A percentile compares a stretch with the other conserved stretches of the same genome.
phyloP scores from a whole-genome alignment of 2,113 vertebrate genomes.

The Platichthys flesus region DNA sequence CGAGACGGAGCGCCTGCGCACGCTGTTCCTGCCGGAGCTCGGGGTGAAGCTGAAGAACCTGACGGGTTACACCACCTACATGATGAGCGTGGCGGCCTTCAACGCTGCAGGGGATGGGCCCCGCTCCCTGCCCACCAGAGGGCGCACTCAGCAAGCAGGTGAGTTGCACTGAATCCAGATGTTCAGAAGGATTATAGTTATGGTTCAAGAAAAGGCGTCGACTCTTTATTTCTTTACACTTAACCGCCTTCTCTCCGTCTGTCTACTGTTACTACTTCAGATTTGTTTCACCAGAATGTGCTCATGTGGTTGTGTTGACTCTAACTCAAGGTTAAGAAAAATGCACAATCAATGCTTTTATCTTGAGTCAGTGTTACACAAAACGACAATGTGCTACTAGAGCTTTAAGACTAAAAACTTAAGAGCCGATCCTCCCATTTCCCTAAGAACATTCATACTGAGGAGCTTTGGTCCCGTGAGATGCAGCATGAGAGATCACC shows the following conservation, averaged over 20 bases:
- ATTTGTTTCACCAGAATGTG: neutral
- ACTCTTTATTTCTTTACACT: neutral
- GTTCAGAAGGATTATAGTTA: neutral
- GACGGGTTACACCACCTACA: constrained; percentile 94
- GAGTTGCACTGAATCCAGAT: constrained; percentile 48
- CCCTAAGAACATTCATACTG: constrained; percentile 26
- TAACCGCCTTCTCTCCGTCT: neutral
- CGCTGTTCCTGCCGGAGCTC: constrained; percentile 91
- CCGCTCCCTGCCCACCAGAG: constrained; percentile 85
- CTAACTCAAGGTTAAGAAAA: neutral
- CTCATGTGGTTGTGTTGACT: neutral
- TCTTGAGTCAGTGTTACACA: neutral
- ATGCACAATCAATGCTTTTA: neutral
- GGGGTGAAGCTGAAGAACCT: constrained; percentile 95
- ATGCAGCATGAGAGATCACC: constrained; percentile 21
- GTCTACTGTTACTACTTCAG: neutral
- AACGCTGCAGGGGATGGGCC: constrained; percentile 95
- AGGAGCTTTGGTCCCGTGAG: constrained; percentile 38
- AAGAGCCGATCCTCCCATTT: constrained; percentile 13
- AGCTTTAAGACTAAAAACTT: constrained; percentile 32
- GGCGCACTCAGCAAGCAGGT: constrained; percentile 97
- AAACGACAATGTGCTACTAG: constrained; percentile 13
- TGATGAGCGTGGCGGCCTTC: constrained; percentile 93
- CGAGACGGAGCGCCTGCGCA: constrained; percentile 87
- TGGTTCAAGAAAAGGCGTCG: neutral